Percentiles rank a stretch among this genome's conserved stretches.
Evolutionary conservation across 1,140 invertebrate species (phyloP).

Genomic region (Heliconius hermathena): DNA sequence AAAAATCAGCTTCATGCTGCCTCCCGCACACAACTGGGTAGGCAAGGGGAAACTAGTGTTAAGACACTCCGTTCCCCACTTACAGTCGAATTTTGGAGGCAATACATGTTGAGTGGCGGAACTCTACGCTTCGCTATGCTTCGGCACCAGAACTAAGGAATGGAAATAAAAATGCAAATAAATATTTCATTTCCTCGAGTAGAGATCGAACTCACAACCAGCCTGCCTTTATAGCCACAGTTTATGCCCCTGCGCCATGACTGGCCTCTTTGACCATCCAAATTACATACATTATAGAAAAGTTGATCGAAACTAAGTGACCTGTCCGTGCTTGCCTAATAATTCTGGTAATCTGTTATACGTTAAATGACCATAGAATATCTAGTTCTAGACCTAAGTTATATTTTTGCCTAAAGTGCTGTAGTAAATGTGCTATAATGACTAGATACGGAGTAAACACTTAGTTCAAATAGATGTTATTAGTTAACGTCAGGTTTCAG

Average conservation of each 20-base stretch:
- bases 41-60: neutral
- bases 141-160: neutral
- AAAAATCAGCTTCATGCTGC: neutral
- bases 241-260: too few species aligned
- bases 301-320: neutral
- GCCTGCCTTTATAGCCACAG: too few species aligned
- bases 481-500: conserved; percentile 1
- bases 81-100: neutral
- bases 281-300: neutral
- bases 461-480: neutral
- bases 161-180: too few species aligned
- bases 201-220: too few species aligned
- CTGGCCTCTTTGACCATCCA: neutral
- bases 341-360: neutral
- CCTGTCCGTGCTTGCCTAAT: neutral
- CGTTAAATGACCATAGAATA: neutral
- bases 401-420: conserved; percentile 1
- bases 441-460: conserved; percentile 4
- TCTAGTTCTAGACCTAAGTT: conserved; percentile 3
- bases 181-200: too few species aligned
- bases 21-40: neutral
- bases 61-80: neutral
- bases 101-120: neutral
- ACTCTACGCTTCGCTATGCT: neutral
- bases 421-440: neutral